Conservation (phyloP, 2,888 invertebrate genomes). For the Pantelozetes paolii region DNA sequence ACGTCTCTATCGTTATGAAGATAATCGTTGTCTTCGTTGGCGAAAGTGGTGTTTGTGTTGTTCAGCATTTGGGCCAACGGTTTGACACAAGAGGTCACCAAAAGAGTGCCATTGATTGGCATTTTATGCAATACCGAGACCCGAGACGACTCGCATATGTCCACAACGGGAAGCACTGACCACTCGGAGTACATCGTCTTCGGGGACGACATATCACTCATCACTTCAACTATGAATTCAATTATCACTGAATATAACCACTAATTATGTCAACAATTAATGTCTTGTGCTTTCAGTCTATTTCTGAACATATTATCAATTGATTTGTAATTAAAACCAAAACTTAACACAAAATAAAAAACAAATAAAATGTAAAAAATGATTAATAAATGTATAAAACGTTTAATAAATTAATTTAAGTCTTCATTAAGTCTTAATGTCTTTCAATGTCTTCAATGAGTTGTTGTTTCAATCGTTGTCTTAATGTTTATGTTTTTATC, state of each 20-base stretch:
- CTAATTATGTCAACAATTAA: neutral
- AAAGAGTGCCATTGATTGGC: slow-evolving; percentile 69
- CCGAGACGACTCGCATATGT: slow-evolving; percentile 53
- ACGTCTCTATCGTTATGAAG: slow-evolving; percentile 72
- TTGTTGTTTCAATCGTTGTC: too few relatives aligned
- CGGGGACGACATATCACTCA: neutral
- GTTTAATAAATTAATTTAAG: neutral
- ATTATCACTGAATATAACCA: neutral
- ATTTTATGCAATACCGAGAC: slow-evolving; percentile 69
- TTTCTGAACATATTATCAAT: neutral
- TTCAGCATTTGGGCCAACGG: slow-evolving; percentile 68
- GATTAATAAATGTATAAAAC: neutral
- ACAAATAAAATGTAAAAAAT: neutral
- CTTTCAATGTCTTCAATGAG: too few relatives aligned
- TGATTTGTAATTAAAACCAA: neutral
- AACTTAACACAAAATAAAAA: neutral
- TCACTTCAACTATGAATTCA: neutral
- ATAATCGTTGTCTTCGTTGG: slow-evolving; percentile 49
- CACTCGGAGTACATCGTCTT: slow-evolving; percentile 55
- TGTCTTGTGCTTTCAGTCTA: neutral
- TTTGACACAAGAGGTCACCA: slow-evolving; percentile 72
- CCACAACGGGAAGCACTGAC: slow-evolving; percentile 53
- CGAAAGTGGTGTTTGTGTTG: slow-evolving; percentile 50
- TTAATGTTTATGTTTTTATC: too few relatives aligned
- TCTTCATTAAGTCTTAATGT: too few relatives aligned